Conservation (phyloP, 2,888 invertebrate species). For the Sinelater perroti region DNA sequence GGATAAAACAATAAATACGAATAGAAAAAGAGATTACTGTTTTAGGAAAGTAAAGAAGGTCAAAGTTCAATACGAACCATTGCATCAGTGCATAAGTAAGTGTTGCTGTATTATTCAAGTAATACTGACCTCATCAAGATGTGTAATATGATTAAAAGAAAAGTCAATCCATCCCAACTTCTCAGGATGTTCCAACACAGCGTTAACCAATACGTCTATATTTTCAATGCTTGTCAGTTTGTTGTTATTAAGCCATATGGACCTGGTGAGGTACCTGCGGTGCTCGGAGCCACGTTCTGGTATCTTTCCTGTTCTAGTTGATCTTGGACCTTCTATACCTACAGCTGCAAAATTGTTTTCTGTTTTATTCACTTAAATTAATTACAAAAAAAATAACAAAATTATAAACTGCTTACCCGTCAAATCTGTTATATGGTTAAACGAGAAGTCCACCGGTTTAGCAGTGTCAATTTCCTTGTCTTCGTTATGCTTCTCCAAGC, state of each 20-base stretch:
- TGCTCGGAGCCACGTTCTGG: constrained; percentile 56
- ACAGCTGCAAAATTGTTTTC: no score
- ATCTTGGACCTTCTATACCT: constrained; percentile 55
- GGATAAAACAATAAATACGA: no score
- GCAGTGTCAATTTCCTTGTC: constrained; percentile 50
- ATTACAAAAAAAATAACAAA: not conserved
- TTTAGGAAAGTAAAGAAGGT: no score
- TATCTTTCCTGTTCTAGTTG: constrained; percentile 57
- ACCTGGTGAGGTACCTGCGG: constrained; percentile 60
- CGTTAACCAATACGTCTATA: constrained; percentile 56
- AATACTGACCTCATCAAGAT: constrained; percentile 56
- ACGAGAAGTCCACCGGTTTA: constrained; percentile 46
- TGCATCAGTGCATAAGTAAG: not conserved
- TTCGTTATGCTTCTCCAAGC: constrained; percentile 29
- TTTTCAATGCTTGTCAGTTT: constrained; percentile 56
- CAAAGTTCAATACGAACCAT: no score
- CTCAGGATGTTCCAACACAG: constrained; percentile 58
- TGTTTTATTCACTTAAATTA: not conserved
- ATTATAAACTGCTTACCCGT: constrained; percentile 48
- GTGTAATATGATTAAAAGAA: constrained; percentile 61
- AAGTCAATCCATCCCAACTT: constrained; percentile 65
- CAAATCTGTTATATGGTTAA: constrained; percentile 51
- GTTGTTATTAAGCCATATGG: constrained; percentile 65
- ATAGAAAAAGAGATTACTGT: no score
- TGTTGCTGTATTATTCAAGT: not conserved